Conservation (phyloP, 2,113 vertebrate genomes). For the Asarcornis scutulata region DNA sequence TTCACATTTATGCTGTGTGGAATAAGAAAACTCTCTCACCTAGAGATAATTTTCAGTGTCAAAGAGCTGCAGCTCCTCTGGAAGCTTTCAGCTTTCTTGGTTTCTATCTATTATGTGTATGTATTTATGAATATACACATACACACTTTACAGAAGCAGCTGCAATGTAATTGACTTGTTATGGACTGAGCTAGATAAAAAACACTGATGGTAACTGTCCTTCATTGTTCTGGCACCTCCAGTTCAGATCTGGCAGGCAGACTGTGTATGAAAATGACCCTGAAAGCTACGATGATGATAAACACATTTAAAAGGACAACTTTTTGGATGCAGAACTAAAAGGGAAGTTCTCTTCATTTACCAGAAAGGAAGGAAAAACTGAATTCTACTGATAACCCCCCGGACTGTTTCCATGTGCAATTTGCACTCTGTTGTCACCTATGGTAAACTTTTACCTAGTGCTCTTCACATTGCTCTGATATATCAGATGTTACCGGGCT, state of each 20-base stretch:
- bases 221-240: neutral
- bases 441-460: neutral
- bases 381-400: neutral
- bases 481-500: neutral
- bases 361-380: neutral
- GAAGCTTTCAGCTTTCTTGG: neutral
- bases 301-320: neutral
- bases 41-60: neutral
- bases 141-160: neutral
- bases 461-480: neutral
- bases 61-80: neutral
- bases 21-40: neutral
- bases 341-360: neutral
- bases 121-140: rapidly evolving
- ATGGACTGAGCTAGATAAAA: neutral
- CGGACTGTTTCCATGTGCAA: neutral
- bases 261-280: neutral
- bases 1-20: neutral
- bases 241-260: neutral
- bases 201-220: neutral
- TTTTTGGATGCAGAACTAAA: neutral
- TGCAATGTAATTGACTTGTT: neutral
- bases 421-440: neutral
- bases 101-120: neutral
- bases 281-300: neutral